Evolutionary conservation across 2,113 vertebrate genomes (phyloP).

Genomic region (Eretmochelys imbricata): DNA sequence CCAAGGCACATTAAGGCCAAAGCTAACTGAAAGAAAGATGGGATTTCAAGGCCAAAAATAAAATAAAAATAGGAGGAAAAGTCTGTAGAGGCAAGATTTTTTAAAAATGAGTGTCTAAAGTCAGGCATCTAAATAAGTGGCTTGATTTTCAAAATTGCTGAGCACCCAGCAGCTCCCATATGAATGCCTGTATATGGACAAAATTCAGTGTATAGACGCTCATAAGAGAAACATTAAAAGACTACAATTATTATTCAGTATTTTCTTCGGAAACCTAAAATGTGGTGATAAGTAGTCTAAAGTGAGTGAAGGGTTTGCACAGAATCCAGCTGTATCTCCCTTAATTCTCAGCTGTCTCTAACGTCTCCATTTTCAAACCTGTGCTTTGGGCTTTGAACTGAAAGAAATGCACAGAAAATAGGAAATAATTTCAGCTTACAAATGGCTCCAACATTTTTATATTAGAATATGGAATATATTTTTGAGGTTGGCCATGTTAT

Average conservation of each 20-base stretch:
- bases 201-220: not conserved
- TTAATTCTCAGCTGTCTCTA: not conserved
- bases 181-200: not conserved
- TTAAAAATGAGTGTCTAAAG: not conserved
- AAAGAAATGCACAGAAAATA: not conserved
- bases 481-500: slow-evolving; percentile 15
- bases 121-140: not conserved
- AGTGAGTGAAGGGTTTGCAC: not conserved
- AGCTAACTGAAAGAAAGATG: not conserved
- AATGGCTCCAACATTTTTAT: not conserved
- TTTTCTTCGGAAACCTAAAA: not conserved
- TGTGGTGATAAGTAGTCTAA: not conserved
- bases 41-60: not conserved
- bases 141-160: not conserved
- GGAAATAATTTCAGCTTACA: not conserved
- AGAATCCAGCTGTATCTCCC: not conserved
- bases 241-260: not conserved
- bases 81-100: not conserved
- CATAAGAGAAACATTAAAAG: not conserved
- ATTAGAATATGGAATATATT: slow-evolving; percentile 1
- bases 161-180: not conserved
- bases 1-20: rapidly evolving
- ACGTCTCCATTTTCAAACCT: not conserved
- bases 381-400: not conserved
- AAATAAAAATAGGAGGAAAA: not conserved